Conservation (phyloP, 2,113 vertebrate species). For the Okapia johnstoni region DNA sequence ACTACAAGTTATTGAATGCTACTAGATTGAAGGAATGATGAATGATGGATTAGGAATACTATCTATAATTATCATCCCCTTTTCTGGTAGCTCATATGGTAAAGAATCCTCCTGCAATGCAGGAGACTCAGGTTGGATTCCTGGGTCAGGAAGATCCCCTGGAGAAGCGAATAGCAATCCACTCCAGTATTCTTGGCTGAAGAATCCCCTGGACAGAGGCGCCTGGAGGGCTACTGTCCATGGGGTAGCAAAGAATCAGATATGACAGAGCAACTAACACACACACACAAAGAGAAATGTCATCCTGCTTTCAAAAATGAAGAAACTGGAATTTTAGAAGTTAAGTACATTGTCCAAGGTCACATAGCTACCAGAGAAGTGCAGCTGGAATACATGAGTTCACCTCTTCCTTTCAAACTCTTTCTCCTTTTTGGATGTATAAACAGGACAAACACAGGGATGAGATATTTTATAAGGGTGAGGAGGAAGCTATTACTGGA, state of each 20-base stretch:
- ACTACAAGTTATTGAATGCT: not conserved
- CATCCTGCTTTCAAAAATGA: not conserved
- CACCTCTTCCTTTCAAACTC: not conserved
- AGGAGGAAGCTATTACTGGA: conserved; percentile 10
- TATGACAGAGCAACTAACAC: not conserved
- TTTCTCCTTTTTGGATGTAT: not conserved
- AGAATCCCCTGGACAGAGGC: not conserved
- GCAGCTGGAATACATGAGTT: not conserved
- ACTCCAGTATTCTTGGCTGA: not conserved
- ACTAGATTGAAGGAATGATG: not conserved
- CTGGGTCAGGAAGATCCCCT: not conserved
- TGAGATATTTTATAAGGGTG: not conserved
- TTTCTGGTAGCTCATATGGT: not conserved
- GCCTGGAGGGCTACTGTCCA: not conserved
- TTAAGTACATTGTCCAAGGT: not conserved
- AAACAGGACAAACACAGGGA: not conserved
- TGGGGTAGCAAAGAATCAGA: not conserved
- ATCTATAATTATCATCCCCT: not conserved
- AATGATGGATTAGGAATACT: not conserved
- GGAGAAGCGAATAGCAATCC: not conserved
- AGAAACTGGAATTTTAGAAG: not conserved
- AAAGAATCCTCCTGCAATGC: not conserved
- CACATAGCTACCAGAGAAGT: not conserved
- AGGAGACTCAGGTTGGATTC: not conserved
- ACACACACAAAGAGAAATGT: not conserved